Base-by-base conservation (phyloP, 30 jellyfish, hydroid and myxozoan species). In the Pelagia noctiluca region DNA sequence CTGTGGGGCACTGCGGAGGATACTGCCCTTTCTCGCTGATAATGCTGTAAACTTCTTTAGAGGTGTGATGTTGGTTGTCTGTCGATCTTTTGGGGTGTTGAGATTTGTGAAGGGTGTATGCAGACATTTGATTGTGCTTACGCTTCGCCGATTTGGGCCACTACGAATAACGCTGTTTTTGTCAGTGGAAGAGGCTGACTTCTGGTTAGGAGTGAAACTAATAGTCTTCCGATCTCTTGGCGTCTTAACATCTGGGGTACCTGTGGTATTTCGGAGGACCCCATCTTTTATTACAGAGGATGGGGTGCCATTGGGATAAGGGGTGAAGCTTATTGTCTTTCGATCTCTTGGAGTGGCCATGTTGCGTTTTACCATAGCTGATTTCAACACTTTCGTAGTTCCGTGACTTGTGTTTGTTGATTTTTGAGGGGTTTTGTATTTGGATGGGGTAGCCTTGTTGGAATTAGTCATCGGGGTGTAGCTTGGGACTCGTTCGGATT, bases 251-350 rank as follows among this genome's bases (percentile, higher is more conserved):
- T 16, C 1, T 21, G 34, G 33, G 61, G 28, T 42, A 8, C 48
- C 4, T n/a, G 38, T 30, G 66, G 69, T 11, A 11, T 70, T 23
- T 33, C 23, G 79, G 46, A 70, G 83, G 67, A 34, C 0, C 32
- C 23, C 19, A 63, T 37, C 47, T 50, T 19, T 0, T 5, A 5
- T 60, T 31, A 3, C 34, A 28, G 89, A 62, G n/a, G 25, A 18
- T 50, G n/a, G 60, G 73, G 36, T 10, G 53, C 38, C 2, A 5
- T 2, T 22, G 28, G 23, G 18, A 4, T 74, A 19, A 4, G 82
- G 82, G 31, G 89, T 79, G 7, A 79, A 2, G 32, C 89, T 37
- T 32, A 79, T 63, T 5, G 89, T 79, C 50, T 60, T 82, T 47
- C 82, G 79, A 29, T 83, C 70, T 3, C 30, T 35, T 1, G 70